A percentile compares a stretch with the other conserved stretches of the same genome.
Evolutionary conservation across 1,140 invertebrate species (phyloP).

Genomic region (Pseudomyrmex sp.): DNA sequence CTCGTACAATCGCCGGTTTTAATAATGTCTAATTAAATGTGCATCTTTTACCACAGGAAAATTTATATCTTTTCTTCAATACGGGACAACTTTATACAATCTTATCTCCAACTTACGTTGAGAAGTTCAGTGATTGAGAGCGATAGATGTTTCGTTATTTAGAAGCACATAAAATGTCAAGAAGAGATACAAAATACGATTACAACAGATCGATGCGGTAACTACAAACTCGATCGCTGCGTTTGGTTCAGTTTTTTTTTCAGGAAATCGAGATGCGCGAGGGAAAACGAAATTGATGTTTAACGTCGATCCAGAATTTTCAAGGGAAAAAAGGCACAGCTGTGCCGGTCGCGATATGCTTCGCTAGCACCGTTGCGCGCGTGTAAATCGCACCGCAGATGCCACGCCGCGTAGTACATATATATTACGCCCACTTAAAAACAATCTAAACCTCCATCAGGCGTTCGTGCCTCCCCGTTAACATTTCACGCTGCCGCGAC

Average conservation of each 20-base stretch:
- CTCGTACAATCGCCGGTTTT: background rate
- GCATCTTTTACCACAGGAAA: no score
- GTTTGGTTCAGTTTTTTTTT: background rate
- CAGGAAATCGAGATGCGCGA: constrained; percentile 10
- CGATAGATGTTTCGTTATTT: no score
- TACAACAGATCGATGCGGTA: background rate
- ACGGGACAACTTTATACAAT: no score
- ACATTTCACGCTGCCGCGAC: constrained; percentile 35
- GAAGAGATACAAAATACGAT: background rate
- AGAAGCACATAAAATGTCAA: no score
- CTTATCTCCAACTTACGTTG: no score
- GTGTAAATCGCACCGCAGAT: constrained; percentile 53
- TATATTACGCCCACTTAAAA: constrained; percentile 42
- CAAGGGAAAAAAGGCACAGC: constrained; percentile 5
- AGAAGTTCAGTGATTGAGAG: no score
- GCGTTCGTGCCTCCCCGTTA: background rate
- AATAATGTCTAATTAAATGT: no score
- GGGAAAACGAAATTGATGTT: constrained; percentile 19
- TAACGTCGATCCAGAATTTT: constrained; percentile 22
- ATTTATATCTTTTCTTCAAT: no score
- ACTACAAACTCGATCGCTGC: constrained; percentile 10
- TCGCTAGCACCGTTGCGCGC: constrained; percentile 55
- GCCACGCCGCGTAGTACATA: constrained; percentile 7
- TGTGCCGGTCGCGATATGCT: constrained; percentile 52
- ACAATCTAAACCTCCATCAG: constrained; percentile 45